Evolutionary conservation across 1,140 invertebrate species (phyloP), one percentile per base, ranked within the genome.

Genomic region (Trigoniulus corallinus): DNA sequence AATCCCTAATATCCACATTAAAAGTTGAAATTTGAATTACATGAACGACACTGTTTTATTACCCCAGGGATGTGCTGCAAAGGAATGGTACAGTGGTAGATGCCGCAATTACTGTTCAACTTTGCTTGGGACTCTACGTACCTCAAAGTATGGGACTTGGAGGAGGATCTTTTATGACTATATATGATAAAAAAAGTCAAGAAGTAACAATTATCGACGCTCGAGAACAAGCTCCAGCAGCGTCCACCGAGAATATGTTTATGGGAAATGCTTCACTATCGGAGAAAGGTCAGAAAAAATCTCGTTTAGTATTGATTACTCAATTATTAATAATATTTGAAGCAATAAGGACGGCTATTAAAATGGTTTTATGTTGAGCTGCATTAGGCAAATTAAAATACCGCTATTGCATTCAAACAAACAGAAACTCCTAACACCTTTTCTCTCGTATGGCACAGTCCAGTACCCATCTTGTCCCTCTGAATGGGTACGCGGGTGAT

Each of bases 1-100:
- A n/a, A n/a, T n/a, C n/a, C n/a, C n/a, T n/a, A n/a, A n/a, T n/a
- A n/a, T n/a, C n/a, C n/a, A n/a, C n/a, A n/a, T n/a, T n/a, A n/a
- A n/a, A n/a, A n/a, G n/a, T n/a, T n/a, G n/a, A n/a, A n/a, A n/a
- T n/a, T n/a, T n/a, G n/a, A n/a, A n/a, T n/a, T n/a, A n/a, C n/a
- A n/a, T 34, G n/a, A n/a, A n/a, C n/a, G n/a, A n/a, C n/a, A n/a
- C n/a, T n/a, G n/a, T n/a, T 39, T 39, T 39, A 21, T 45, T 26
- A 39, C 53, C 62, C 15, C 15, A 34, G 29, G 15, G 7, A 34
- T 7, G 15, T 34, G 7, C 64, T 94, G 1, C 57, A 74, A 20
- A 68, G 71, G 50, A 84, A 84, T 62, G 91, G 89, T 1, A 86
- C 81, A 55, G 88, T 85, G 0, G 82, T 92, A 15, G 91, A 95